Percentiles rank a stretch among this genome's conserved stretches.
Evolutionary conservation across 1,140 invertebrate genomes (phyloP).

Genomic region (Drosophila hydei): DNA sequence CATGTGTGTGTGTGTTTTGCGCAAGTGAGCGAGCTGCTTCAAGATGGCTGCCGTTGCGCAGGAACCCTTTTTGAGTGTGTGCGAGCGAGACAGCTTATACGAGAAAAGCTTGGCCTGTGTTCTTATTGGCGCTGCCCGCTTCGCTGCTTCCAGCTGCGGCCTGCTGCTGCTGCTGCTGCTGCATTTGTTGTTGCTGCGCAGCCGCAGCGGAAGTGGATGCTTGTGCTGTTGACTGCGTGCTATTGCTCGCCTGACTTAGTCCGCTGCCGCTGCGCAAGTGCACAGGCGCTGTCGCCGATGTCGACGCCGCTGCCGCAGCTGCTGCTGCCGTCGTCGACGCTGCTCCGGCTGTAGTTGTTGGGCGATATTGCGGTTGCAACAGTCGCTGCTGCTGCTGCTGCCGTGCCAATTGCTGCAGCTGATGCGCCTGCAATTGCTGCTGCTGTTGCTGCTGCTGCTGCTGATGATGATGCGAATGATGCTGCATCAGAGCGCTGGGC

Average conservation of each 20-base stretch:
- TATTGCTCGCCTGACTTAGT: slow-evolving; percentile 76
- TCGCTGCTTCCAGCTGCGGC: slow-evolving; percentile 50
- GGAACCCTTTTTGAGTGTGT: slow-evolving; percentile 46
- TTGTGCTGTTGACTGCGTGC: slow-evolving; percentile 79
- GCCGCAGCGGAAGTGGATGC: slow-evolving; percentile 78
- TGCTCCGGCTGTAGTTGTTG: slow-evolving; percentile 4
- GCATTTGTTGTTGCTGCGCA: slow-evolving; percentile 62
- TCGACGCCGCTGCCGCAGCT: slow-evolving; percentile 19
- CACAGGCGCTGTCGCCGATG: slow-evolving; percentile 60
- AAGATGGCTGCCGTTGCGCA: slow-evolving; percentile 74
- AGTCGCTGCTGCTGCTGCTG: slow-evolving; percentile 65
- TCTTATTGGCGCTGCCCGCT: slow-evolving; percentile 61
- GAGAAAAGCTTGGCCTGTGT: slow-evolving; percentile 74
- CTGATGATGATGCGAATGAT: slow-evolving; percentile 56
- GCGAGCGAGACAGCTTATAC: slow-evolving; percentile 62
- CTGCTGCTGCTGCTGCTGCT: slow-evolving; percentile 42
- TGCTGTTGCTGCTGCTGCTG: slow-evolving; percentile 60
- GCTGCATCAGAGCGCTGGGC: slow-evolving; percentile 65
- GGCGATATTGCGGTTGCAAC: slow-evolving; percentile 67
- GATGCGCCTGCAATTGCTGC: slow-evolving; percentile 56
- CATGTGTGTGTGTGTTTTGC: slow-evolving; percentile 33
- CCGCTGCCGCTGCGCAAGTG: slow-evolving; percentile 80
- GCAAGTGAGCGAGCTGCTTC: slow-evolving; percentile 61
- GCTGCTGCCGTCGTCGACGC: slow-evolving; percentile 34
- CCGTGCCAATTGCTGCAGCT: slow-evolving; percentile 64